phyloP scores from a whole-genome alignment of 2,797 vertebrate species.

The Calcarius lapponicus region DNA sequence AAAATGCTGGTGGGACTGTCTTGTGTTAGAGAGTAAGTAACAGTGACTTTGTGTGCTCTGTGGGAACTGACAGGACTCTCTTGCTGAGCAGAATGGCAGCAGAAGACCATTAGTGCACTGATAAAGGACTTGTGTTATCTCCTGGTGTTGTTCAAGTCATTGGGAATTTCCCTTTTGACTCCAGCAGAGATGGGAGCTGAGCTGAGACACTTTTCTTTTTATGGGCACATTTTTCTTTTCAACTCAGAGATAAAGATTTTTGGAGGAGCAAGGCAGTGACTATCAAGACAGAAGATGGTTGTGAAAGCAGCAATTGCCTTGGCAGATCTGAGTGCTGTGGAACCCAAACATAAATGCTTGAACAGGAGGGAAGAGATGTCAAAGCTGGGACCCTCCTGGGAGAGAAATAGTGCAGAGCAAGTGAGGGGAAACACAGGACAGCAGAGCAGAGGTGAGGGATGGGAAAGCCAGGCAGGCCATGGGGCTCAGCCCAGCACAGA shows the following conservation, averaged over 20 bases:
- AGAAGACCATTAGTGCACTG: background rate
- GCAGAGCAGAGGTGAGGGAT: background rate
- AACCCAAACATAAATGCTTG: background rate
- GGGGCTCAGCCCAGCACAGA: background rate
- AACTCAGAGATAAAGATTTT: background rate
- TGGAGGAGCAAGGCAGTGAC: background rate
- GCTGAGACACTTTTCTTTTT: background rate
- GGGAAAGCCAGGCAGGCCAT: background rate
- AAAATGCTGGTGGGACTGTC: background rate
- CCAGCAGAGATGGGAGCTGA: background rate
- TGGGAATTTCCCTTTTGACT: background rate
- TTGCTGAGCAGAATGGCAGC: constrained; percentile 15
- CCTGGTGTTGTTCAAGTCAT: background rate
- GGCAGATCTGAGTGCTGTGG: background rate
- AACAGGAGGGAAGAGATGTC: background rate
- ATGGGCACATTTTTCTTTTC: constrained; percentile 8
- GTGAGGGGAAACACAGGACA: background rate
- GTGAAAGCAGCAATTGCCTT: background rate
- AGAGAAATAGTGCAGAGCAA: background rate
- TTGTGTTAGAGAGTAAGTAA: background rate
- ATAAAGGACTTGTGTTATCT: background rate
- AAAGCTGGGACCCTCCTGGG: background rate
- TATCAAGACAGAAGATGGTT: background rate
- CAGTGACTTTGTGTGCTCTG: background rate
- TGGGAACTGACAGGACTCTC: background rate